Evolutionary conservation across 2,888 invertebrate species (phyloP), one percentile per base, ranked within the genome.

Genomic region (Mythimna pallens): DNA sequence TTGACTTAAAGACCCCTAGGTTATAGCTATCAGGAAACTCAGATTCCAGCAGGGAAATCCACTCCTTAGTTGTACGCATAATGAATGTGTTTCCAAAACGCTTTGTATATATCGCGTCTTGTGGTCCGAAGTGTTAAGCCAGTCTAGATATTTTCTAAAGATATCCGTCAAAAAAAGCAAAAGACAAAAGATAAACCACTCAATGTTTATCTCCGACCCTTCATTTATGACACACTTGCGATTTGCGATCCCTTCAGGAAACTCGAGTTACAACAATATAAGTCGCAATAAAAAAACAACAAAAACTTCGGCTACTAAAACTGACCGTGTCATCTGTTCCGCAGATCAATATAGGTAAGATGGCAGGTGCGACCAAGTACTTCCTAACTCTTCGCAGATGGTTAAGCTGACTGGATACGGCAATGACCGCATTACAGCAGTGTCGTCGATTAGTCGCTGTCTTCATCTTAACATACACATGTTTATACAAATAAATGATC

Each of bases 361-460:
- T 62, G 65, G 58, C 85, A 82, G 82, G 85, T 82, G 82, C 50
- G 82, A 64, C 61, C 50, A 75, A 82, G 78, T 54, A 82, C 85
- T 81, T 67, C 20, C 68, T 3, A 63, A 54, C 0, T 62, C 22
- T 30, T 14, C 14, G 14, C 4, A 64, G 70, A 74, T 63, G 8
- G 20, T 25, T 1, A 1, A 10, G 1, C 2, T 0, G 1, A 30
- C 81, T 82, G 54, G 81, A 84, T 71, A 55, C 50, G 84, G n/a
- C 62, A 52, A 3, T 1, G 10, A 0, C 0, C 20, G 25, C 5
- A 8, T 30, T 20, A 54, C n/a, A 59, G 20, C 10, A n/a, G n/a
- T 36, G 36, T n/a, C 1, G 6, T 6, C 10, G 10, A n/a, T 7
- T 0, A n/a, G 6, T n/a, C 2, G n/a, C 10, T 9, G 30, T 10